A percentile compares a stretch with the other conserved stretches of the same genome.
phyloP scores from a whole-genome alignment of 2,113 vertebrate genomes.

The Platysteira castanea region DNA sequence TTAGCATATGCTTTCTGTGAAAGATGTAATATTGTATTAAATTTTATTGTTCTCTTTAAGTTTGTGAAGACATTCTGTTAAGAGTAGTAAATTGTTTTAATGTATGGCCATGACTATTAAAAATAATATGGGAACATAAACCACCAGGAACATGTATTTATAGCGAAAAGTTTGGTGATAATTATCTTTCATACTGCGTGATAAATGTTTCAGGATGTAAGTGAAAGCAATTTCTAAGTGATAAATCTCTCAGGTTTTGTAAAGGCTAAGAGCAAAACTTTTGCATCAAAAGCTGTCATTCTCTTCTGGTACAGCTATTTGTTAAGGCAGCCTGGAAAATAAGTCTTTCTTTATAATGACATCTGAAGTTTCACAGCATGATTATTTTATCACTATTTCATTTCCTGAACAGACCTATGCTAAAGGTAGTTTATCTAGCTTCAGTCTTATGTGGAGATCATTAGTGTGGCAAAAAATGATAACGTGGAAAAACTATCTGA shows the following conservation, averaged over 20 bases:
- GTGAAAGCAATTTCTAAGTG: not conserved
- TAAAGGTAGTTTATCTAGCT: not conserved
- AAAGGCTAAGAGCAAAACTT: conserved; percentile 26
- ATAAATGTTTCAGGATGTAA: not conserved
- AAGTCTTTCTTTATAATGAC: not conserved
- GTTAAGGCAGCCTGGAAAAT: not conserved
- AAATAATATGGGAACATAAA: not conserved
- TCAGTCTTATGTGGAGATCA: not conserved
- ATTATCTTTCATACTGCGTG: not conserved
- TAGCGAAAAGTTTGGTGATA: not conserved
- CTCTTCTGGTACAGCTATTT: not conserved
- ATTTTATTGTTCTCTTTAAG: not conserved
- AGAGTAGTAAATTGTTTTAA: not conserved
- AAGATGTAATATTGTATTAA: not conserved
- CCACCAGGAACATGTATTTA: not conserved
- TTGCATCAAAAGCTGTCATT: not conserved
- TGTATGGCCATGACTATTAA: not conserved
- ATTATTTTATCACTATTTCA: conserved; percentile 21
- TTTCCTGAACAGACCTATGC: not conserved
- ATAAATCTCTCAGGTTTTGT: not conserved
- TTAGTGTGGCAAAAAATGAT: not conserved
- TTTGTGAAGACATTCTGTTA: not conserved
- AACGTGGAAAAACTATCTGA: not conserved
- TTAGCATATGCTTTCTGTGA: not conserved
- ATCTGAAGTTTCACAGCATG: not conserved